Evolutionary conservation across 2,797 vertebrate species (phyloP).

Genomic region (Cossypha niveicapilla): DNA sequence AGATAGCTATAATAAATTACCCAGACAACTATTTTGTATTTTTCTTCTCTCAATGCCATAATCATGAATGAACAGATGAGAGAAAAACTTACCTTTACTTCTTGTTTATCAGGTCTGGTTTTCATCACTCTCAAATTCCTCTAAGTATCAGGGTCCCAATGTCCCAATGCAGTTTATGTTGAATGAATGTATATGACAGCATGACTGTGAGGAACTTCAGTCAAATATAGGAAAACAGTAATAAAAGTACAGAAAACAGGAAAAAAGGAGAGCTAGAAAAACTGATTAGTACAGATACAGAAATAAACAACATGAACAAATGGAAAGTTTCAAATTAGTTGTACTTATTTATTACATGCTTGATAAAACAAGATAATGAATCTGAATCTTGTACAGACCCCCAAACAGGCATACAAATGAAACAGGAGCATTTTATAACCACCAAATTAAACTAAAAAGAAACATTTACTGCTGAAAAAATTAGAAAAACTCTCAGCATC

Average conservation of each 20-base stretch:
- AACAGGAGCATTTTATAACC: background rate
- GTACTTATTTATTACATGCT: background rate
- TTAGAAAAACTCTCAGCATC: background rate
- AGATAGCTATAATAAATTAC: background rate
- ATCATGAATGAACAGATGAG: background rate
- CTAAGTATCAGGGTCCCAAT: background rate
- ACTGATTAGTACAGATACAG: background rate
- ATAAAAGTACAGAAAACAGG: background rate
- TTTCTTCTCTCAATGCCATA: background rate
- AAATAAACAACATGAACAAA: background rate
- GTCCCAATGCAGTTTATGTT: background rate
- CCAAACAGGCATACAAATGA: background rate
- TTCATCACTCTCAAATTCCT: background rate
- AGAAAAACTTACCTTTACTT: background rate
- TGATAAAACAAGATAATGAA: slow-evolving; percentile 10
- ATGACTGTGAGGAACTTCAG: background rate
- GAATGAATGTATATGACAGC: background rate
- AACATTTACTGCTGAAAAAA: background rate
- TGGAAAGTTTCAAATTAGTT: background rate
- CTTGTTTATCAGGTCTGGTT: background rate
- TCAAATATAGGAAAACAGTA: background rate
- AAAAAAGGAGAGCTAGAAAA: background rate
- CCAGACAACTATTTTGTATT: background rate
- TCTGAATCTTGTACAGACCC: background rate
- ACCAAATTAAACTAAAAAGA: background rate